These are phyloP conservation scores for Cynopterus brachyotis DNA, from an alignment of 2,113 vertebrate species.

Conservation along the genomic window DNA sequence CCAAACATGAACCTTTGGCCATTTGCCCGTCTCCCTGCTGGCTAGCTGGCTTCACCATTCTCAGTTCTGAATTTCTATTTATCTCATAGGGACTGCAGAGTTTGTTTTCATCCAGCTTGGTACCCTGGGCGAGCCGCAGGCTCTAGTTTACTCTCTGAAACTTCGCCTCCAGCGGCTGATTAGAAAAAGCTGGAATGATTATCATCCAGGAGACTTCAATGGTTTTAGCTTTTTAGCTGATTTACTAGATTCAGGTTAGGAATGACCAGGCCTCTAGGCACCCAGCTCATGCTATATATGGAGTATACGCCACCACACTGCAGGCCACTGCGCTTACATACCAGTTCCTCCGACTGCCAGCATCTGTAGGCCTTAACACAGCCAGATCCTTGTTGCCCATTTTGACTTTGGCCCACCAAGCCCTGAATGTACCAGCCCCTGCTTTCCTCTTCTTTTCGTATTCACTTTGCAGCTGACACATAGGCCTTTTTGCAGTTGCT, in stretches of 20 bases:
- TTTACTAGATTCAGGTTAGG: not conserved
- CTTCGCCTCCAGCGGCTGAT: not conserved
- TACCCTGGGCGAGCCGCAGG: not conserved
- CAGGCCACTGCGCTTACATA: not conserved
- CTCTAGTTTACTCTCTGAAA: not conserved
- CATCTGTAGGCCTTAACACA: not conserved
- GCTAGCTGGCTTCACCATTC: constrained; percentile 38
- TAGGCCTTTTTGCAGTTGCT: not conserved
- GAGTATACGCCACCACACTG: accelerated
- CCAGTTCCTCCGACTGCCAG: not conserved
- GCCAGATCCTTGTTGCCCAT: not conserved
- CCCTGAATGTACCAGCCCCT: not conserved
- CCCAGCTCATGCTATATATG: no score
- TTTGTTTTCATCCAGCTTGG: not conserved
- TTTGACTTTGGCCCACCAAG: not conserved
- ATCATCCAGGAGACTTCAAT: no score
- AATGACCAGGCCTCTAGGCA: not conserved
- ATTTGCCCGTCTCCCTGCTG: constrained; percentile 63
- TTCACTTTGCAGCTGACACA: not conserved
- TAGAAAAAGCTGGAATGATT: not conserved
- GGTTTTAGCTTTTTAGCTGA: not conserved
- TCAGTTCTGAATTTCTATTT: constrained; percentile 27
- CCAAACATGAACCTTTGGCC: constrained; percentile 60
- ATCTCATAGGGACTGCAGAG: not conserved
- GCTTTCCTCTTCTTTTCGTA: not conserved